These are phyloP conservation scores for Drosophila helvetica DNA, from an alignment of 2,888 invertebrate genomes.

Conservation along the genomic window DNA sequence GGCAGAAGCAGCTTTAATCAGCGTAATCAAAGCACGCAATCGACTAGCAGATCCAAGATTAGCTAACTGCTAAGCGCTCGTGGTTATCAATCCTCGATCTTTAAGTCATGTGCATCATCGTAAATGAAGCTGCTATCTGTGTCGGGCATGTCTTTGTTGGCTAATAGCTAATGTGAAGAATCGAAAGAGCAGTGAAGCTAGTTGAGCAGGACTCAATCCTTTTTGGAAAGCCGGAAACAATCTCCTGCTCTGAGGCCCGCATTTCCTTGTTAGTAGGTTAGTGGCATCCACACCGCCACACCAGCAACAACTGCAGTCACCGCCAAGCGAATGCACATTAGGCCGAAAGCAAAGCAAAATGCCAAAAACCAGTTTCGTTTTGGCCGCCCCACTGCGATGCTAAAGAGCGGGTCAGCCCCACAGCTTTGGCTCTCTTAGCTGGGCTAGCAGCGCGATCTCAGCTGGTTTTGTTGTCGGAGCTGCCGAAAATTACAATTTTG, in stretches of 20 bases:
- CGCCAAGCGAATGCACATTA: slow-evolving; percentile 34
- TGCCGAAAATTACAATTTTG: slow-evolving; percentile 64
- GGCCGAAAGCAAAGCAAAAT: slow-evolving; percentile 25
- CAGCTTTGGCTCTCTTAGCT: slow-evolving; percentile 54
- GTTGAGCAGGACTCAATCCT: slow-evolving; percentile 1
- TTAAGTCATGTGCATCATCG: too few relatives aligned
- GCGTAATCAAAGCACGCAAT: neutral
- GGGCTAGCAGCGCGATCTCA: slow-evolving; percentile 25
- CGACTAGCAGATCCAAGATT: too few relatives aligned
- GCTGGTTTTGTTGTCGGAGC: slow-evolving; percentile 28
- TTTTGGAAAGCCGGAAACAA: slow-evolving; percentile 59
- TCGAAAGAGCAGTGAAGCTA: neutral
- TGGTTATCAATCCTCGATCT: too few relatives aligned
- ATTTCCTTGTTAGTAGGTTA: slow-evolving; percentile 73
- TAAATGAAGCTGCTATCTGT: too few relatives aligned
- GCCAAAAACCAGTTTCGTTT: slow-evolving; percentile 66
- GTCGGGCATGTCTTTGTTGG: too few relatives aligned
- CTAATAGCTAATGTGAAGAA: neutral
- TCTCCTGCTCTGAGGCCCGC: slow-evolving; percentile 22
- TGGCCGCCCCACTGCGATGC: slow-evolving; percentile 26
- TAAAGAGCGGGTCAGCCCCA: slow-evolving; percentile 60
- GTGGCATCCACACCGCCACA: slow-evolving; percentile 35
- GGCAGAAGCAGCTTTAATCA: neutral
- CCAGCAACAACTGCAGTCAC: slow-evolving; percentile 16
- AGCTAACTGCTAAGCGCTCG: neutral